Evolutionary conservation across 2,113 vertebrate genomes (phyloP), one percentile per base, ranked within the genome.

Genomic region (Cranoglanis bouderius): DNA sequence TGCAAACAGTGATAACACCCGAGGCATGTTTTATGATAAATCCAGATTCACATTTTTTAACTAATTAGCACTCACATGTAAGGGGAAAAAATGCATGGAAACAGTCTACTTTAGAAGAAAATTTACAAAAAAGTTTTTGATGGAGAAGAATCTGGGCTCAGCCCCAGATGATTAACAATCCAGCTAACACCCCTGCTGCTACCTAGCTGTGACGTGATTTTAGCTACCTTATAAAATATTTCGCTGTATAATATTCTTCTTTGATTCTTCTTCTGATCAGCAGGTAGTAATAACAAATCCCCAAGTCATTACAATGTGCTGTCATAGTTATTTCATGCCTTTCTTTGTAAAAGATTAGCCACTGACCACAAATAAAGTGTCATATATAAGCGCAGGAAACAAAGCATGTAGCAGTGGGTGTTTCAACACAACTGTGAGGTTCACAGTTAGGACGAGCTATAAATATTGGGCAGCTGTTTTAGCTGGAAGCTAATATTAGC

Each of bases 371-470:
- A 82, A n/a, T 46, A 78, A 57, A 81, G 26, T 3, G 18, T 29
- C 78, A 29, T 29, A 57, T 4, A 61, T 38, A 82, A 82, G 32
- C 18, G 29, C 86, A 82, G 86, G 63, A 87, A 82, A 53, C 61
- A 35, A 59, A 32, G 43, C 38, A 32, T 57, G 18, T 13, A 86
- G 13, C 70, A 43, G 24, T 35, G 32, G 29, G 46, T 26, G 10
- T 40, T 57, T 72, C 51, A 63, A 43, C 86, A 82, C 46, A 82
- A 43, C 7, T 9, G 1, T 87, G 57, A 29, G 86, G 86, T 82
- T 87, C 26, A 72, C 63, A 51, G 12, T 29, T 55, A 82, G 14
- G 35, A 24, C 2, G 4, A 46, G 59, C 7, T 67, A 87, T 81
- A 80, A 65, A 78, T 87, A 86, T 19, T 61, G 53, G 61, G 21